These are phyloP conservation scores for Lutjanus campechanus DNA, from an alignment of 2,797 vertebrate species.

Conservation along the genomic window DNA sequence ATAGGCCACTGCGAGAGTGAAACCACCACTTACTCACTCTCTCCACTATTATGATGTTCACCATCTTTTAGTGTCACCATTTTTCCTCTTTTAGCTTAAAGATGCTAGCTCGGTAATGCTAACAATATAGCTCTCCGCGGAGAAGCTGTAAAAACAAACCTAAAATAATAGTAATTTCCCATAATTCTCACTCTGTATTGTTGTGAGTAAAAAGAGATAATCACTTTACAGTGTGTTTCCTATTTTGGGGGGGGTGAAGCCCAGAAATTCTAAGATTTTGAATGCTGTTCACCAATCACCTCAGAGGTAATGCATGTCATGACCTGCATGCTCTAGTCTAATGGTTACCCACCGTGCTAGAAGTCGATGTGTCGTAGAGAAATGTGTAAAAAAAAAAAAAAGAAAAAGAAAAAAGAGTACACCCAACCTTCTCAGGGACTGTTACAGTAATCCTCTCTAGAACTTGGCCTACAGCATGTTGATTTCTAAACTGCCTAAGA, in stretches of 20 bases:
- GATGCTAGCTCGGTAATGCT: conserved; percentile 64
- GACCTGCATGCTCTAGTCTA: conserved; percentile 84
- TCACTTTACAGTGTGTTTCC: conserved; percentile 62
- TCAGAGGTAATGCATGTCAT: conserved; percentile 83
- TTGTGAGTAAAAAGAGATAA: conserved; percentile 45
- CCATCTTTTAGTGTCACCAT: conserved; percentile 55
- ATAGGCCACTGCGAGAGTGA: conserved; percentile 55
- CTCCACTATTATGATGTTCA: conserved; percentile 63
- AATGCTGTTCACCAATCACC: conserved; percentile 79
- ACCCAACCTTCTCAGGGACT: conserved; percentile 85
- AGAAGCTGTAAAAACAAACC: conserved; percentile 63
- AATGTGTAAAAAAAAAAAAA: conserved; percentile 54
- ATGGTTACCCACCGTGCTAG: conserved; percentile 82
- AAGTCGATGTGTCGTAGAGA: conserved; percentile 81
- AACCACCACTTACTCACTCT: conserved; percentile 67
- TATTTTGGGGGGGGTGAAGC: conserved; percentile 26
- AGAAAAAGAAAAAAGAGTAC: conserved; percentile 53
- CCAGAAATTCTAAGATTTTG: conserved; percentile 64
- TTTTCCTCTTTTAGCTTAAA: conserved; percentile 59
- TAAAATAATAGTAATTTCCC: conserved; percentile 53
- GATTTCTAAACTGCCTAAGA: conserved; percentile 75
- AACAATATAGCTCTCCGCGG: conserved; percentile 50
- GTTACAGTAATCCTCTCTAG: conserved; percentile 76
- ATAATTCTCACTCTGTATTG: conserved; percentile 44
- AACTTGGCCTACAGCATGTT: conserved; percentile 77